Conservation (phyloP, 2,113 vertebrate species). For the Sphyrna mokarran region DNA sequence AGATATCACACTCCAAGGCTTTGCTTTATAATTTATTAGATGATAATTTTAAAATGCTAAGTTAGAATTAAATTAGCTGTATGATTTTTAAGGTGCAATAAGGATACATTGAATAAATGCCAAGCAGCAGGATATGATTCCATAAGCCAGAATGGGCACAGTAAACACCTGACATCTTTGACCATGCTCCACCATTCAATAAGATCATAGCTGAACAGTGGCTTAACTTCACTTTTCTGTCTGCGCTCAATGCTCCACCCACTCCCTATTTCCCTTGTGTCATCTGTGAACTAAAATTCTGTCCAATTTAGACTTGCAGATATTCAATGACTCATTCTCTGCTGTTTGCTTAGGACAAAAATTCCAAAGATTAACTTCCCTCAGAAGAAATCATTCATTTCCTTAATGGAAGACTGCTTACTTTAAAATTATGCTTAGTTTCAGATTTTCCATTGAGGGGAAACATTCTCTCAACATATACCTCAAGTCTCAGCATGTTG, state of each 20-base stretch:
- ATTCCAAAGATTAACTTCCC: background rate
- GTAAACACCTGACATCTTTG: background rate
- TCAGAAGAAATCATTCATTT: too few species aligned
- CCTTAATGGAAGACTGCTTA: too few species aligned
- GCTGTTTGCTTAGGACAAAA: background rate
- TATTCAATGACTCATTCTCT: background rate
- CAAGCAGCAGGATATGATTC: background rate
- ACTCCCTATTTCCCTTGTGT: too few species aligned
- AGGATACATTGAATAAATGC: background rate
- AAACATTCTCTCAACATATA: too few species aligned
- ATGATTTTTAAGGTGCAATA: background rate
- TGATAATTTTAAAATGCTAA: background rate
- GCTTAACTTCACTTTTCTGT: background rate
- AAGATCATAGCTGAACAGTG: background rate
- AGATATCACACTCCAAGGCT: slow-evolving; percentile 15
- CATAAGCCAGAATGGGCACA: background rate
- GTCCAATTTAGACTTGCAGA: background rate
- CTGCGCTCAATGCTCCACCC: too few species aligned
- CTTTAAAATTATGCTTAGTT: too few species aligned
- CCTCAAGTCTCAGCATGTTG: too few species aligned
- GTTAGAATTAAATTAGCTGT: background rate
- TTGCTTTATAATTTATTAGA: background rate
- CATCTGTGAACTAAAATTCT: background rate
- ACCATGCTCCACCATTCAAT: background rate
- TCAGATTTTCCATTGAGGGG: too few species aligned